Evolutionary conservation across 2,797 vertebrate genomes (phyloP).

Genomic region (Mallotus villosus): DNA sequence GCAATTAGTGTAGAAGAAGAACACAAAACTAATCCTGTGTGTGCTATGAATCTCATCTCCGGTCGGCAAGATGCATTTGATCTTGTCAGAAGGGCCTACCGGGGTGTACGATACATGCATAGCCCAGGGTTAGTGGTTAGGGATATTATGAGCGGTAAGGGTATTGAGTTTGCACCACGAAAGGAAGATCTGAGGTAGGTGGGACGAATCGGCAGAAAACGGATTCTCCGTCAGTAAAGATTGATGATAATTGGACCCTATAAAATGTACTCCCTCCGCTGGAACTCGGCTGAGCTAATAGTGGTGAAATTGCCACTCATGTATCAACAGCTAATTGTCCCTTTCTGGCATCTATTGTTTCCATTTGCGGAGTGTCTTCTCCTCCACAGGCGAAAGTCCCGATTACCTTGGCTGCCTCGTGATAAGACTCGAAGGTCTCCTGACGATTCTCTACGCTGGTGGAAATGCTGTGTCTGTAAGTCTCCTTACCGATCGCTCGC

Average conservation of each 20-base stretch:
- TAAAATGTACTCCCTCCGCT: slow-evolving; percentile 7
- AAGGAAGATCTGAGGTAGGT: no score
- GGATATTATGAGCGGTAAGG: no score
- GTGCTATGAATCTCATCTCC: neutral
- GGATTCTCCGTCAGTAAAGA: neutral
- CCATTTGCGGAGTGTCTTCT: slow-evolving; percentile 8
- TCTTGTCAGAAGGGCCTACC: no score
- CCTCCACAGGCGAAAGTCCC: slow-evolving; percentile 1
- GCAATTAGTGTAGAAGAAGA: slow-evolving; percentile 26
- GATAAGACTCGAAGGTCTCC: neutral
- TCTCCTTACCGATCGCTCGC: neutral
- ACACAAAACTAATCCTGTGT: slow-evolving; percentile 5
- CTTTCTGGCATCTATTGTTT: slow-evolving; percentile 14
- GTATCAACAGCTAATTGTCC: neutral
- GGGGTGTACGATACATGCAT: no score
- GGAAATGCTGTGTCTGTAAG: neutral
- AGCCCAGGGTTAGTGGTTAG: no score
- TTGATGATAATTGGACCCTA: slow-evolving; percentile 13
- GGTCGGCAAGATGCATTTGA: neutral
- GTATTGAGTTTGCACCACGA: no score
- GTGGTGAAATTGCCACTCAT: neutral
- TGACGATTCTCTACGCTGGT: neutral
- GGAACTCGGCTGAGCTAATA: slow-evolving; percentile 6
- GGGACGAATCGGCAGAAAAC: neutral
- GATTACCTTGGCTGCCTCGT: neutral